Percentiles rank a stretch among this genome's conserved stretches.
Conservation (phyloP, 2,888 invertebrate species). For the Macaria liturata region DNA sequence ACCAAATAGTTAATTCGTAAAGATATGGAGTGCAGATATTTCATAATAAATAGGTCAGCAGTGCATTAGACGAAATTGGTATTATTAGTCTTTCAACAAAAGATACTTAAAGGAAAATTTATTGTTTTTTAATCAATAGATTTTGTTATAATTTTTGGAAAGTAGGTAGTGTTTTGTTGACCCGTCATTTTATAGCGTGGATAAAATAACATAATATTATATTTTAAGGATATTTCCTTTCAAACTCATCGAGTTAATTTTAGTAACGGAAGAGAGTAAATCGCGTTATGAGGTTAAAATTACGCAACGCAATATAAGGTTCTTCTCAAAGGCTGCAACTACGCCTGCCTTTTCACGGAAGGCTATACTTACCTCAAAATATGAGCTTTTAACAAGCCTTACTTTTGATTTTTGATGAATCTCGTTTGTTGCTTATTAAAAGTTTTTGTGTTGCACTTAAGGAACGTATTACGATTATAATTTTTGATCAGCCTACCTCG, state of each 20-base stretch:
- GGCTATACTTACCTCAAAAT: slow-evolving; percentile 61
- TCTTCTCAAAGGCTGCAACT: slow-evolving; percentile 38
- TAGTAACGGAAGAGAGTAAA: slow-evolving; percentile 40
- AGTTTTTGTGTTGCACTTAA: slow-evolving; percentile 36
- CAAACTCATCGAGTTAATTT: slow-evolving; percentile 36
- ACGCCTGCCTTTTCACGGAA: slow-evolving; percentile 46
- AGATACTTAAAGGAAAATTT: slow-evolving; percentile 59
- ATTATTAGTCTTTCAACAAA: slow-evolving; percentile 71
- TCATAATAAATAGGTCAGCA: slow-evolving; percentile 78
- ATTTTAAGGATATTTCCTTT: no score
- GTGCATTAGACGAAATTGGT: slow-evolving; percentile 54
- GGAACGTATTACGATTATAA: slow-evolving; percentile 32
- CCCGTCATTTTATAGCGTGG: no score
- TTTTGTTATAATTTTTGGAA: slow-evolving; percentile 41
- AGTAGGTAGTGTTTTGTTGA: background rate
- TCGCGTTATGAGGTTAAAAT: slow-evolving; percentile 40
- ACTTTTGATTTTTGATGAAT: slow-evolving; percentile 38
- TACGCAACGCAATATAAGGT: slow-evolving; percentile 40
- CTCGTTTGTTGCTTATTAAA: slow-evolving; percentile 38
- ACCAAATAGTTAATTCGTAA: slow-evolving; percentile 59
- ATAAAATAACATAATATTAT: no score
- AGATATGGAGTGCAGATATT: slow-evolving; percentile 60
- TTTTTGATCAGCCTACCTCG: slow-evolving; percentile 25
- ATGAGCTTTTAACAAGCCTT: slow-evolving; percentile 63
- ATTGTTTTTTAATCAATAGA: slow-evolving; percentile 74